phyloP scores from a whole-genome alignment of 2,797 vertebrate species.

The Characodon lateralis region DNA sequence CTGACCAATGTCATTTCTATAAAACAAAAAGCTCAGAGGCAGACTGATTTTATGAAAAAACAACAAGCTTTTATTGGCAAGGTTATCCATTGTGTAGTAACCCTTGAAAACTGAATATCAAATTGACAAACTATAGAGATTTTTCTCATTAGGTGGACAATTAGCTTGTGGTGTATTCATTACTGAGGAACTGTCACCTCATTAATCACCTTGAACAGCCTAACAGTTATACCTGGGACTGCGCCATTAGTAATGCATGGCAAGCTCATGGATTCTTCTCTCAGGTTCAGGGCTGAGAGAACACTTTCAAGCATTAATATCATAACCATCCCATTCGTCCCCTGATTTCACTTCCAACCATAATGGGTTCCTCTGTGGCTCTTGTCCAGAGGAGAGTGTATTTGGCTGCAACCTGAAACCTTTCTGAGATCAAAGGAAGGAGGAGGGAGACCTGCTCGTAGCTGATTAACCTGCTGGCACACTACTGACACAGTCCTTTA shows the following conservation, averaged over 20 bases:
- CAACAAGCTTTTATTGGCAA: constrained; percentile 59
- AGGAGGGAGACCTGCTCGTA: constrained; percentile 61
- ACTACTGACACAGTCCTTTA: constrained; percentile 55
- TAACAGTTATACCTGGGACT: constrained; percentile 58
- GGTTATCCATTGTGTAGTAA: constrained; percentile 68
- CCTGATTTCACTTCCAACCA: constrained; percentile 43
- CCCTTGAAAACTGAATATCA: constrained; percentile 68
- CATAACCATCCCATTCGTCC: constrained; percentile 16
- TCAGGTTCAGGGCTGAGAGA: constrained; percentile 3
- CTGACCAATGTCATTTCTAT: not conserved
- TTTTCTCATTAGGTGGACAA: constrained; percentile 79
- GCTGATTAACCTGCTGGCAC: constrained; percentile 76
- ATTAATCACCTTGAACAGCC: constrained; percentile 76
- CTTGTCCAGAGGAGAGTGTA: constrained; percentile 57
- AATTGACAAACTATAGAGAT: constrained; percentile 74
- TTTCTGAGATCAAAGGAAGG: constrained; percentile 70
- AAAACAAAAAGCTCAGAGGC: constrained; percentile 20
- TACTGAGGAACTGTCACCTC: constrained; percentile 66
- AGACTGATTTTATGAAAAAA: constrained; percentile 45
- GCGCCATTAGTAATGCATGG: constrained; percentile 28
- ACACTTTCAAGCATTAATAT: constrained; percentile 18
- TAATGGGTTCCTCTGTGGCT: constrained; percentile 51
- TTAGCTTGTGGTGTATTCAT: constrained; percentile 76
- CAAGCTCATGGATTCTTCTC: constrained; percentile 11
- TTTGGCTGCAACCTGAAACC: constrained; percentile 63